These are phyloP conservation scores for Pluvianellus socialis DNA, from an alignment of 2,113 vertebrate species.

Conservation along the genomic window DNA sequence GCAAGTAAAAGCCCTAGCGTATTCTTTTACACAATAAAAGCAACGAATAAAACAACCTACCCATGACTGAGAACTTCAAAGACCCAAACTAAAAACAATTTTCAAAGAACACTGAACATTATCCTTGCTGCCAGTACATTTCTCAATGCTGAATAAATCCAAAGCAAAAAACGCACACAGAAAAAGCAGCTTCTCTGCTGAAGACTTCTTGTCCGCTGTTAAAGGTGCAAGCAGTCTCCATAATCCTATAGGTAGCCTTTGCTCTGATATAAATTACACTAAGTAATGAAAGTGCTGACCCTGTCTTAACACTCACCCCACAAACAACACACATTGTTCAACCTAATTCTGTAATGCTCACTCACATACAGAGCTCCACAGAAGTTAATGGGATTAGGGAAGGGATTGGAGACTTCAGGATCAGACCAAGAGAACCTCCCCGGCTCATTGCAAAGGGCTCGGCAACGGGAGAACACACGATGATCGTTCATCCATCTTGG, in stretches of 20 bases:
- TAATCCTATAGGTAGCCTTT: neutral
- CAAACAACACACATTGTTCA: conserved; percentile 1
- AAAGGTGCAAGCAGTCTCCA: neutral
- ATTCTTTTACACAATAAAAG: neutral
- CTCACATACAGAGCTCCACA: conserved; percentile 14
- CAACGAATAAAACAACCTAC: conserved; percentile 32
- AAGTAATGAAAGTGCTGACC: conserved; percentile 39
- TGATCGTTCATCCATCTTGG: neutral
- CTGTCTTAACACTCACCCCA: neutral
- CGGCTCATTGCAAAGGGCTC: neutral
- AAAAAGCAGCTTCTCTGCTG: neutral
- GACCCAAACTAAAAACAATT: conserved; percentile 17
- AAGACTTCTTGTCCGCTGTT: neutral
- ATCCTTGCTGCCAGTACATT: neutral
- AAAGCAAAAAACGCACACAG: neutral
- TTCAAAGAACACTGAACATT: conserved; percentile 22
- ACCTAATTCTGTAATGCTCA: conserved; percentile 5
- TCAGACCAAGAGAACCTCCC: neutral
- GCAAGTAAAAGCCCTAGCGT: neutral
- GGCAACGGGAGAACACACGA: neutral
- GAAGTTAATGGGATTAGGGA: conserved; percentile 31
- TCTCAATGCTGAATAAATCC: neutral
- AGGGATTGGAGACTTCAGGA: neutral
- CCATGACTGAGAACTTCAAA: conserved; percentile 15
- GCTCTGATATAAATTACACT: neutral